Evolutionary conservation across 2,797 vertebrate genomes (phyloP).

Genomic region (Alosa sapidissima): DNA sequence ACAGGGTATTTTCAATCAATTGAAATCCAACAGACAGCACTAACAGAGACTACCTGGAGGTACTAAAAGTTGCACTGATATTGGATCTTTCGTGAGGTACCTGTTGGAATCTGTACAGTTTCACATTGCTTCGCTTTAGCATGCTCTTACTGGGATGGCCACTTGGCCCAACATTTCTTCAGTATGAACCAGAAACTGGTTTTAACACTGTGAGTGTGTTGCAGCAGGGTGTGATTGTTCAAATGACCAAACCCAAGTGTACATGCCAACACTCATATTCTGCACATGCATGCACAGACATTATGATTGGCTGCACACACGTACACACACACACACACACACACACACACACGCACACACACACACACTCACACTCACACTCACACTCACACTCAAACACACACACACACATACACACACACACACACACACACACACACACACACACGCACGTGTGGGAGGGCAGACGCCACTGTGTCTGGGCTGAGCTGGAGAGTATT

Average conservation of each 20-base stretch:
- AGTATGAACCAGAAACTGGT: neutral
- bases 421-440: slow-evolving; percentile 35
- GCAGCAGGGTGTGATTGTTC: neutral
- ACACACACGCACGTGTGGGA: slow-evolving; percentile 52
- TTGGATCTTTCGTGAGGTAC: neutral
- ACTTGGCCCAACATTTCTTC: neutral
- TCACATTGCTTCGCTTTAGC: neutral
- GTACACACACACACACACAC: too few species aligned
- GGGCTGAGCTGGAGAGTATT: slow-evolving; percentile 67
- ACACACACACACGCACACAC: neutral
- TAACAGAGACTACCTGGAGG: neutral
- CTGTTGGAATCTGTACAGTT: neutral
- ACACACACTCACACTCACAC: neutral
- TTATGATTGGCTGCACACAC: neutral
- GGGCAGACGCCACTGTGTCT: slow-evolving; percentile 75
- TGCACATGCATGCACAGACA: neutral
- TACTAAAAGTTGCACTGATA: neutral
- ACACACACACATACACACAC: neutral
- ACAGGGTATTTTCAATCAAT: neutral
- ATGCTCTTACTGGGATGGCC: neutral
- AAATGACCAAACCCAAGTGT: neutral
- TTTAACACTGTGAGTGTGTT: neutral
- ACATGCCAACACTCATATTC: neutral
- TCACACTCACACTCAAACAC: neutral
- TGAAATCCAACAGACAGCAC: neutral